Percentiles rank a stretch among this genome's conserved stretches.
Conservation (phyloP, 2,113 vertebrate species). For the Camelus dromedarius region DNA sequence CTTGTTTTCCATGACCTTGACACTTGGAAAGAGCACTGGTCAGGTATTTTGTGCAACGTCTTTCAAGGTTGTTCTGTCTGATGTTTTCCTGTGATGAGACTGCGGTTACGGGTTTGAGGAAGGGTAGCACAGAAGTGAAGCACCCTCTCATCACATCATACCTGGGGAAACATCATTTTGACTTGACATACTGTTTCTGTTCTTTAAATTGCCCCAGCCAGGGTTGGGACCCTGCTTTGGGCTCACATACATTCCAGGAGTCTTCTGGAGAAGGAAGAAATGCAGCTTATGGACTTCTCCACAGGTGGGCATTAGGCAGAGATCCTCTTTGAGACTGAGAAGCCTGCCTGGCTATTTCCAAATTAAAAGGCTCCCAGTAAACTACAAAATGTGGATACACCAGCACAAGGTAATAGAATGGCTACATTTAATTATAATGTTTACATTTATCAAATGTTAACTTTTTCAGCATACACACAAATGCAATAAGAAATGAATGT, state of each 20-base stretch:
- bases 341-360: background rate
- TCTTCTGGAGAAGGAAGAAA: constrained; percentile 6
- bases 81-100: background rate
- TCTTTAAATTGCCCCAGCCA: background rate
- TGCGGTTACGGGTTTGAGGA: background rate
- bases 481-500: background rate
- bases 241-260: background rate
- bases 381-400: background rate
- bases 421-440: background rate
- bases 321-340: background rate
- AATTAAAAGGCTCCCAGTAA: background rate
- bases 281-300: background rate
- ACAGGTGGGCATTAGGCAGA: background rate
- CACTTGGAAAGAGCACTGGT: background rate
- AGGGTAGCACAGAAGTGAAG: background rate
- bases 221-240: background rate
- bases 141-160: background rate
- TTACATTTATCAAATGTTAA: background rate
- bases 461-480: background rate
- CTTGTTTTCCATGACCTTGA: background rate
- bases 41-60: background rate
- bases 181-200: background rate
- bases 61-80: background rate
- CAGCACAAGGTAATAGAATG: background rate
- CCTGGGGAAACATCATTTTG: background rate